phyloP scores from a whole-genome alignment of 2,113 vertebrate species.

The Heliornis fulica region DNA sequence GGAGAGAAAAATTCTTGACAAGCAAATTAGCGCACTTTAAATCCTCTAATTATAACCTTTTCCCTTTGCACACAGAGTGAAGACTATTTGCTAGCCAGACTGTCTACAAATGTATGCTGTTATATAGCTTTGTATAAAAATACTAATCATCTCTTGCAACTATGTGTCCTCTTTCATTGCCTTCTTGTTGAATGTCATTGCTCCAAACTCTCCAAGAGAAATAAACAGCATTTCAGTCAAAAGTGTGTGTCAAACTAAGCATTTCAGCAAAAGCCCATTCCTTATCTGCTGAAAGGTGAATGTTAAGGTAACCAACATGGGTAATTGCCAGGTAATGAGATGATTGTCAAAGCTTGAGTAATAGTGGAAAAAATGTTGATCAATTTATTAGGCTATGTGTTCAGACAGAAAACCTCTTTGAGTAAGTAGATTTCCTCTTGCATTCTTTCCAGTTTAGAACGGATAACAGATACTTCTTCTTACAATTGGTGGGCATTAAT shows the following conservation, averaged over 20 bases:
- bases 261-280: not conserved
- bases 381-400: not conserved
- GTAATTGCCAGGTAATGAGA: not conserved
- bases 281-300: not conserved
- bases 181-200: not conserved
- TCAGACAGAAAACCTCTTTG: not conserved
- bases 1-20: not conserved
- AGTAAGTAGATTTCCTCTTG: not conserved
- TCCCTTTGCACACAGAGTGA: not conserved
- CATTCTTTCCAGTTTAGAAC: not conserved
- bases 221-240: not conserved
- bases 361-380: not conserved
- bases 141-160: not conserved
- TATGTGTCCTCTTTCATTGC: not conserved
- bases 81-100: not conserved
- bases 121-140: not conserved
- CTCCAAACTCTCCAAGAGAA: not conserved
- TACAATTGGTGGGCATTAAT: not conserved
- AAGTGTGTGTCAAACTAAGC: not conserved
- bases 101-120: not conserved
- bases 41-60: not conserved
- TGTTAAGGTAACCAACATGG: not conserved
- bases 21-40: not conserved
- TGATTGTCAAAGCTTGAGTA: not conserved
- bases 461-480: not conserved